phyloP scores from a whole-genome alignment of 2,888 invertebrate species.

The Cantharis nigra region DNA sequence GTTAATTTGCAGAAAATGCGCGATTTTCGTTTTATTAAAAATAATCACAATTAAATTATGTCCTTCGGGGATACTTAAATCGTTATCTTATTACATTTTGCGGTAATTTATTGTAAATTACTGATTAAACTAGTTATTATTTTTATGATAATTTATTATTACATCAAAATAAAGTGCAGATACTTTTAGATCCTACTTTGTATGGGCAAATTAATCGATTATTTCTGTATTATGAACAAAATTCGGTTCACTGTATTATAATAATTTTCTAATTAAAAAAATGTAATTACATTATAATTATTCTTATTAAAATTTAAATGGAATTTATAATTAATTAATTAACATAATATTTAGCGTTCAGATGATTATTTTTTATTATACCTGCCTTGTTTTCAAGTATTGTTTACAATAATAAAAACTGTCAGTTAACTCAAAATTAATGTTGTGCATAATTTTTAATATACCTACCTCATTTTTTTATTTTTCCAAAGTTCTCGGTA shows the following conservation, averaged over 20 bases:
- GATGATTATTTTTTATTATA: neutral
- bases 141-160: neutral
- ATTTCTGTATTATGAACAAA: neutral
- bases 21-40: slow-evolving; percentile 21
- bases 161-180: neutral
- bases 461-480: too few relatives aligned
- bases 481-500: too few relatives aligned
- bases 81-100: neutral
- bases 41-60: slow-evolving; percentile 13
- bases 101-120: neutral
- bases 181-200: neutral
- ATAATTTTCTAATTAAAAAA: neutral
- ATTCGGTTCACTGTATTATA: neutral
- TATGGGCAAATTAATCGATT: neutral
- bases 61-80: slow-evolving; percentile 13
- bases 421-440: neutral
- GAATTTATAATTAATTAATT: neutral
- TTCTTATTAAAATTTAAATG: neutral
- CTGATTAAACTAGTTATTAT: neutral
- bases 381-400: neutral
- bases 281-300: neutral
- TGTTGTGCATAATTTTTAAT: neutral
- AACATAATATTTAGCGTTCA: neutral
- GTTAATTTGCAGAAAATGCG: slow-evolving; percentile 43
- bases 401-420: neutral